Evolutionary conservation across 2,888 invertebrate species (phyloP), one percentile per base, ranked within the genome.

Genomic region (Fragum fragum): DNA sequence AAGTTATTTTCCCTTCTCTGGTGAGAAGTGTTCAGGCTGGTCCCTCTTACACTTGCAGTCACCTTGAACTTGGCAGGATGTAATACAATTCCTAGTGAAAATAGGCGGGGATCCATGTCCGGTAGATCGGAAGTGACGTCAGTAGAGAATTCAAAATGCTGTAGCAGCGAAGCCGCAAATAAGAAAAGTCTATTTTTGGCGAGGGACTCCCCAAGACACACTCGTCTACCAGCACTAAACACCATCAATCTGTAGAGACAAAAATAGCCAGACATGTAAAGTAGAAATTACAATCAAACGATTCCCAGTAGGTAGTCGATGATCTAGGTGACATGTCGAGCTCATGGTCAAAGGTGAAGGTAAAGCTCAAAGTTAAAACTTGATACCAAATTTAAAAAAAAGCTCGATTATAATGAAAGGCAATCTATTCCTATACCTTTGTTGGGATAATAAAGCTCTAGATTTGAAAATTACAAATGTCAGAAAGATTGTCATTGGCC

Each of bases 161-260:
- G 91, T 26, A 93, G 79, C 9, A 93, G 73, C 7, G 88, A 72
- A 1, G 89, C 61, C 1, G 88, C 87, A 73, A 92, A 93, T 11
- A 93, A 78, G 80, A 92, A 93, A 21, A 93, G 88, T 42, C 93
- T 81, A 75, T 93, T 92, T 55, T 90, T 90, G n/a, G 92, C 92
- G 42, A 93, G 79, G 0, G 88, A 77, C 76, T 93, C 93, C 23
- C 93, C 93, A 6, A 93, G 75, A 80, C 93, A 93, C 28, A 92
- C 91, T 9, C 93, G 82, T 63, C 91, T 73, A 0, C 93, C 93
- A 26, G 90, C 92, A 32, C 93, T 91, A 84, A 93, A 93, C 2
- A 88, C 87, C 79, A 93, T 76, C 39, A 93, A 68, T 61, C 91
- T 91, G 79, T 5, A 80, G 75, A 18, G 55, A 55, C 7, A 63